Conservation (phyloP, 2,113 vertebrate genomes). For the Vireo altiloquus region DNA sequence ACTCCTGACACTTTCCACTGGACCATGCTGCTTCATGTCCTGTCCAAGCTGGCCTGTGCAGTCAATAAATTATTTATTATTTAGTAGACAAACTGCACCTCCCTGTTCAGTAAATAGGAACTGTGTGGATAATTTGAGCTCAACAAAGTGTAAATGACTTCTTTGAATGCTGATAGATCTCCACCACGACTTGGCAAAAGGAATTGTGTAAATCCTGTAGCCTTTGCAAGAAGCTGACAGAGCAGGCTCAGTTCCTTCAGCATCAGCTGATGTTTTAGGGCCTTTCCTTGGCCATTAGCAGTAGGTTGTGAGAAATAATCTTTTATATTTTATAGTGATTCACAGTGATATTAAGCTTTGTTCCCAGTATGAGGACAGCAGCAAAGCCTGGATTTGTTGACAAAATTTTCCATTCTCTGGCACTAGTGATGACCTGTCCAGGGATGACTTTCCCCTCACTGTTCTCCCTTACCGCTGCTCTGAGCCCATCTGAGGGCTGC, state of each 20-base stretch:
- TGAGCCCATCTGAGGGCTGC: not conserved
- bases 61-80: not conserved
- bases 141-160: not conserved
- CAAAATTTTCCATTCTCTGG: not conserved
- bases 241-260: not conserved
- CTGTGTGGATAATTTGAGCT: not conserved
- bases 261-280: not conserved
- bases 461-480: not conserved
- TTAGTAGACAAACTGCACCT: not conserved
- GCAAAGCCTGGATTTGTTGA: not conserved
- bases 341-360: not conserved
- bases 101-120: not conserved
- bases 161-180: not conserved
- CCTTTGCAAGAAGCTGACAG: not conserved
- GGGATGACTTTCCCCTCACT: not conserved
- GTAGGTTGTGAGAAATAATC: not conserved
- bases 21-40: not conserved
- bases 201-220: not conserved
- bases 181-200: not conserved
- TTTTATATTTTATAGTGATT: fast-evolving
- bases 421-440: not conserved
- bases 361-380: not conserved
- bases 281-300: not conserved
- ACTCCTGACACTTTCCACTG: not conserved
- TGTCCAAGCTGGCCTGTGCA: not conserved